Evolutionary conservation across 2,797 vertebrate species (phyloP).

Genomic region (Lutra lutra): DNA sequence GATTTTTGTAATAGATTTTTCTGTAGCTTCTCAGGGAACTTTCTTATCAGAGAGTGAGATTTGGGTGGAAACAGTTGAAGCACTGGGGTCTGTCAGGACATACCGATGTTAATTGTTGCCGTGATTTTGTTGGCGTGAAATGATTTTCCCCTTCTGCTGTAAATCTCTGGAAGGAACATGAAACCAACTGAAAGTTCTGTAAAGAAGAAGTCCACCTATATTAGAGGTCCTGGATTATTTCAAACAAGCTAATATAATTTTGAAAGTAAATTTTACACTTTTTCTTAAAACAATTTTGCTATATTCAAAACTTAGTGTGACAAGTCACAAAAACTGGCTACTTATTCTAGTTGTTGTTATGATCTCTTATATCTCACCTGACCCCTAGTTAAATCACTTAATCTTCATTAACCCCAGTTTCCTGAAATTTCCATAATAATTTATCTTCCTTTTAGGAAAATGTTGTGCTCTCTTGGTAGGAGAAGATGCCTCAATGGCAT

Average conservation of each 20-base stretch:
- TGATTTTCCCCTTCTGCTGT: not conserved
- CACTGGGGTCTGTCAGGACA: not conserved
- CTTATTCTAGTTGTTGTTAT: not conserved
- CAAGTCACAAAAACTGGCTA: not conserved
- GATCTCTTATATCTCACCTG: not conserved
- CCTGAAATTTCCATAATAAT: not conserved
- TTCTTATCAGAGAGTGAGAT: not conserved
- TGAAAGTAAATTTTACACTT: not conserved
- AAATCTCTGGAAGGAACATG: not conserved
- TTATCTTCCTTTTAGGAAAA: not conserved
- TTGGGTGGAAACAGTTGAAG: not conserved
- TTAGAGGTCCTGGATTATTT: conserved; percentile 2
- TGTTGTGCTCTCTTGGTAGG: not conserved
- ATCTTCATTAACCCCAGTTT: not conserved
- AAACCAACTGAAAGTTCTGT: not conserved
- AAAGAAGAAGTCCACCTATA: not conserved
- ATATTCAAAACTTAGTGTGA: not conserved
- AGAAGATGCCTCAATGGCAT: not conserved
- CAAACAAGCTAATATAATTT: not conserved
- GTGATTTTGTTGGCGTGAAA: not conserved
- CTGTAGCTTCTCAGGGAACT: not conserved
- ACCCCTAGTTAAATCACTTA: not conserved
- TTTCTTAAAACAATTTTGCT: not conserved
- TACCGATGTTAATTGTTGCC: not conserved
- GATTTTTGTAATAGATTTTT: conserved; percentile 20